phyloP scores from a whole-genome alignment of 2,797 vertebrate species.

The Spinibarbus caldwelli region DNA sequence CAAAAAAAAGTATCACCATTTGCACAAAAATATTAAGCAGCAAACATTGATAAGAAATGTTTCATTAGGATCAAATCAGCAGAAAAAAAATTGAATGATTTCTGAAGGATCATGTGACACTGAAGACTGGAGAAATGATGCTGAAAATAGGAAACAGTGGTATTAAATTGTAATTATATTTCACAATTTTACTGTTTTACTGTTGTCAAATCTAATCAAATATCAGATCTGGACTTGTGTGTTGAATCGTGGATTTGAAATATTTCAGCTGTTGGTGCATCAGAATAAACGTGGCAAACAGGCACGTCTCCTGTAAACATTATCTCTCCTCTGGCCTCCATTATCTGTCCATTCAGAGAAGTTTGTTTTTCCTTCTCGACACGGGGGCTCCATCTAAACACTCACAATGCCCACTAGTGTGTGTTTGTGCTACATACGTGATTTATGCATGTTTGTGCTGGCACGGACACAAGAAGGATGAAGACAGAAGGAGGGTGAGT shows the following conservation, averaged over 20 bases:
- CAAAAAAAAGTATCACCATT: neutral
- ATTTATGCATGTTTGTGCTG: slow-evolving; percentile 48
- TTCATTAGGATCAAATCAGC: neutral
- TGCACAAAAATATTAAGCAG: neutral
- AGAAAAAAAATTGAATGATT: neutral
- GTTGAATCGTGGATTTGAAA: neutral
- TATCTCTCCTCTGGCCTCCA: slow-evolving; percentile 28
- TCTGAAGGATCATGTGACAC: neutral
- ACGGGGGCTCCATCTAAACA: slow-evolving; percentile 65
- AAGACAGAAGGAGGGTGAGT: neutral
- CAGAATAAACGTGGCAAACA: neutral
- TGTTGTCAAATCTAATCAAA: neutral
- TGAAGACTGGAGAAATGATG: neutral
- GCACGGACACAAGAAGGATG: slow-evolving; percentile 9
- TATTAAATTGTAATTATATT: neutral
- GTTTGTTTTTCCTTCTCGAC: slow-evolving; percentile 58
- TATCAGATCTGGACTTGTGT: slow-evolving; percentile 2
- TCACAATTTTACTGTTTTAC: neutral
- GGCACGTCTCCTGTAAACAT: slow-evolving; percentile 22
- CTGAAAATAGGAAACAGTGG: neutral
- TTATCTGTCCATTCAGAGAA: slow-evolving; percentile 55
- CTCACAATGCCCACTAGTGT: slow-evolving; percentile 57
- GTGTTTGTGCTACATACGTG: slow-evolving; percentile 28
- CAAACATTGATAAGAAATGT: neutral
- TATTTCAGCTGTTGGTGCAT: neutral